These are phyloP conservation scores for Amblyteles armatorius DNA, from an alignment of 2,888 invertebrate genomes.

Conservation along the genomic window DNA sequence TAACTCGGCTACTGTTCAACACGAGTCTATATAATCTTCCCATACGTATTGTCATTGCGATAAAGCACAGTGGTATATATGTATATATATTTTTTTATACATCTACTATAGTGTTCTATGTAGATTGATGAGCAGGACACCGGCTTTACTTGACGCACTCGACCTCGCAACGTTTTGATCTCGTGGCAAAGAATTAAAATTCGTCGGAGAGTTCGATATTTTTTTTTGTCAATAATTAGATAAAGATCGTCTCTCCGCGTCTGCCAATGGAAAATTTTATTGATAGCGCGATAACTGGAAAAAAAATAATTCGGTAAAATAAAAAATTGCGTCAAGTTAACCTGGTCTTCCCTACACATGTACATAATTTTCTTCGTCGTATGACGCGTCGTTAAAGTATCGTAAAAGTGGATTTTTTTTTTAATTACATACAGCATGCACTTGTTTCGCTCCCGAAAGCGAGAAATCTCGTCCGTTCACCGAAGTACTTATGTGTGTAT, in stretches of 20 bases:
- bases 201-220: not conserved
- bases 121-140: constrained; percentile 10
- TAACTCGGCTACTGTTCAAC: constrained; percentile 17
- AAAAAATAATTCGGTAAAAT: not conserved
- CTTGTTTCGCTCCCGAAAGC: constrained; percentile 1
- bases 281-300: too few relatives aligned
- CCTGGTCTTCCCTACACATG: constrained; percentile 1
- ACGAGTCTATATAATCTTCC: constrained; percentile 24
- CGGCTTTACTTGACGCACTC: not conserved
- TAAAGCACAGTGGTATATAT: constrained; percentile 70
- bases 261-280: not conserved
- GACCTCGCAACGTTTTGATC: not conserved
- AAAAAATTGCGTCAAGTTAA: not conserved
- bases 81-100: constrained; percentile 24
- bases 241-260: not conserved
- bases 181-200: not conserved
- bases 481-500: constrained; percentile 3
- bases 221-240: not conserved
- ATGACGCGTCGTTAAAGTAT: constrained; percentile 40
- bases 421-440: constrained; percentile 9
- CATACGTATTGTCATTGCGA: constrained; percentile 71
- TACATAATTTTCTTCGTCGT: constrained; percentile 46
- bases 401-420: constrained; percentile 39
- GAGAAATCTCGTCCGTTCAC: constrained; percentile 6
- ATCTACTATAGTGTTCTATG: not conserved